Evolutionary conservation across 2,888 invertebrate genomes (phyloP).

Genomic region (Ophraella communa): DNA sequence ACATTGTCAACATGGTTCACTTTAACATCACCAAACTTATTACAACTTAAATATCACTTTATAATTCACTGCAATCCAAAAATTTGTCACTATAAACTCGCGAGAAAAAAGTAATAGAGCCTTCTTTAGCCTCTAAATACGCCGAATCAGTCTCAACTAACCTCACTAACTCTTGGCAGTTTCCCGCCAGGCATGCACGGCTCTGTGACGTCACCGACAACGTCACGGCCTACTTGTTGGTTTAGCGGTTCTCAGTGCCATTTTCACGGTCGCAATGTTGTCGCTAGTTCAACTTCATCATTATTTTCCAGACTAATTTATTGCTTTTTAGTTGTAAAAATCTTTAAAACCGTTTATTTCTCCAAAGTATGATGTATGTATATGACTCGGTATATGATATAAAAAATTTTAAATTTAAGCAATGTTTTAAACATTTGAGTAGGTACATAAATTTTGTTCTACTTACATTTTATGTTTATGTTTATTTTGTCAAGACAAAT

Average conservation of each 20-base stretch:
- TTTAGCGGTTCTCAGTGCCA: conserved; percentile 20
- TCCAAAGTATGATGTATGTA: too few relatives aligned
- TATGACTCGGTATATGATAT: too few relatives aligned
- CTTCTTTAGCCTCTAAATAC: conserved; percentile 14
- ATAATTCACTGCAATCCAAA: background rate
- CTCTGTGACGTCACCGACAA: conserved; percentile 22
- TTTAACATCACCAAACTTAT: background rate
- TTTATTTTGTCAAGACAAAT: too few relatives aligned
- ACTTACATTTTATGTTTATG: too few relatives aligned
- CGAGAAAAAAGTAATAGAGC: conserved; percentile 12
- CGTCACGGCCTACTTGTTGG: conserved; percentile 28
- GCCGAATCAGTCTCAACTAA: conserved; percentile 14
- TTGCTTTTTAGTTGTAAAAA: too few relatives aligned
- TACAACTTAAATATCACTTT: background rate
- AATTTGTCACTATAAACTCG: background rate
- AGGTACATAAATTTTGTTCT: too few relatives aligned
- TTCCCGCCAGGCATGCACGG: conserved; percentile 25
- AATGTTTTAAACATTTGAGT: too few relatives aligned
- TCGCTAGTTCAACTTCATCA: background rate
- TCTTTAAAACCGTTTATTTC: too few relatives aligned
- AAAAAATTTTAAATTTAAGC: too few relatives aligned
- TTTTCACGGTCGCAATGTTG: conserved; percentile 17
- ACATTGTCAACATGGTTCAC: conserved; percentile 16
- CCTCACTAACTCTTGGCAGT: conserved; percentile 18
- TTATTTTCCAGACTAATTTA: background rate